Evolutionary conservation across 2,797 vertebrate genomes (phyloP), one percentile per base, ranked within the genome.

Genomic region (Garrulus glandarius): DNA sequence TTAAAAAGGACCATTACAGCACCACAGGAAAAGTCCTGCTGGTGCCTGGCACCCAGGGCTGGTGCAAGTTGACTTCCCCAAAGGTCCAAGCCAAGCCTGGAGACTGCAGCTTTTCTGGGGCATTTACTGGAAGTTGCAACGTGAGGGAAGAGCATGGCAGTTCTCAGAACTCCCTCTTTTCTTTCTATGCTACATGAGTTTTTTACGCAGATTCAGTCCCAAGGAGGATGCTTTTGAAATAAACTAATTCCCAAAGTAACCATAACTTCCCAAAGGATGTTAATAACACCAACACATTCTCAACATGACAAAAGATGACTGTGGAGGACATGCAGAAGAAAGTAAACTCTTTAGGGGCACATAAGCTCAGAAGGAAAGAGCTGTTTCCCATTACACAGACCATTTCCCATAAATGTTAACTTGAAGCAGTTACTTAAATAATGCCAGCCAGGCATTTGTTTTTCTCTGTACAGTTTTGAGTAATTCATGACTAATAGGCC

Each of bases 361-460:
- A 3, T 87, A 85, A 86, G 52, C 76, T 88, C 59, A 43, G 84
- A 83, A 80, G 47, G 63, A 72, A 91, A 52, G 91, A 79, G 69
- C 57, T 92, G 36, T 60, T 95, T 93, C 67, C 65, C 70, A 67
- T 91, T 93, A 84, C 76, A 60, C 17, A 91, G 76, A 71, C 37
- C 39, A 36, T 92, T 95, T 96, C 70, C 65, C 63, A 70, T 84
- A 84, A 96, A 92, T 53, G 67, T 69, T 89, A 72, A 37, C 77
- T 74, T 47, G 79, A 69, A 94, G 50, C 74, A 67, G 22, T 88
- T 74, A 60, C 46, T 76, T 76, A 67, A 61, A 5, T 39, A 70
- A 14, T 82, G 41, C 49, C 82, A 95, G 32, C 26, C 82, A 81
- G 47, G 22, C 37, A 56, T 91, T 77, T 49, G 79, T 75, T 84